Conservation (phyloP, 1,140 invertebrate genomes). For the Drosophila tani region DNA sequence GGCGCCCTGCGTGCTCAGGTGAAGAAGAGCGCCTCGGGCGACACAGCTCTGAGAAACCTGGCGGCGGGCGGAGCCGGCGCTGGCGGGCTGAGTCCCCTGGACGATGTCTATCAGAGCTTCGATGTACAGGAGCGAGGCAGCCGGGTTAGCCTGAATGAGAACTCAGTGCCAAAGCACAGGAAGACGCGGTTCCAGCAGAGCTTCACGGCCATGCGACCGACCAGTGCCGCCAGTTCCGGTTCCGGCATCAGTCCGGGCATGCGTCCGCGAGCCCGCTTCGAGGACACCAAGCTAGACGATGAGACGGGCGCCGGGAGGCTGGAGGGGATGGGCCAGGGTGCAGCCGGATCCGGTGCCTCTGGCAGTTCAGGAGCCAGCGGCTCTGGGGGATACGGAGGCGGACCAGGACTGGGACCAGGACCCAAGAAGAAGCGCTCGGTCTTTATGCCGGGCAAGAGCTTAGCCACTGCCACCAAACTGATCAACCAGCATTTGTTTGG, state of each 20-base stretch:
- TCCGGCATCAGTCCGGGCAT: constrained; percentile 25
- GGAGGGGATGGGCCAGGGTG: constrained; percentile 28
- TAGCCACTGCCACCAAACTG: constrained; percentile 89
- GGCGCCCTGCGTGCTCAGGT: constrained; percentile 85
- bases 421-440: constrained; percentile 86
- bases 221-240: constrained; percentile 16
- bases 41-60: constrained; percentile 87
- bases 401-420: constrained; percentile 25
- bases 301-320: constrained; percentile 75
- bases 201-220: constrained; percentile 68
- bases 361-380: constrained; percentile 30
- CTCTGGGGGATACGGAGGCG: constrained; percentile 26
- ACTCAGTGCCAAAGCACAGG: constrained; percentile 91
- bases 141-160: constrained; percentile 88
- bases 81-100: constrained; percentile 84
- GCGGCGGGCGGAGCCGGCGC: constrained; percentile 62
- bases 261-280: constrained; percentile 71
- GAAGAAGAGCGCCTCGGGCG: constrained; percentile 92
- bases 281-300: constrained; percentile 85
- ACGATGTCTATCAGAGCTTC: constrained; percentile 86
- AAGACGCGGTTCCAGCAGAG: constrained; percentile 94
- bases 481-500: constrained; percentile 92
- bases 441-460: constrained; percentile 88
- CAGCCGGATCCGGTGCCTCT: constrained; percentile 1
- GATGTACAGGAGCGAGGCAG: constrained; percentile 86